Evolutionary conservation across 2,797 vertebrate genomes (phyloP), one percentile per base, ranked within the genome.

Genomic region (Acanthurus lineatus): DNA sequence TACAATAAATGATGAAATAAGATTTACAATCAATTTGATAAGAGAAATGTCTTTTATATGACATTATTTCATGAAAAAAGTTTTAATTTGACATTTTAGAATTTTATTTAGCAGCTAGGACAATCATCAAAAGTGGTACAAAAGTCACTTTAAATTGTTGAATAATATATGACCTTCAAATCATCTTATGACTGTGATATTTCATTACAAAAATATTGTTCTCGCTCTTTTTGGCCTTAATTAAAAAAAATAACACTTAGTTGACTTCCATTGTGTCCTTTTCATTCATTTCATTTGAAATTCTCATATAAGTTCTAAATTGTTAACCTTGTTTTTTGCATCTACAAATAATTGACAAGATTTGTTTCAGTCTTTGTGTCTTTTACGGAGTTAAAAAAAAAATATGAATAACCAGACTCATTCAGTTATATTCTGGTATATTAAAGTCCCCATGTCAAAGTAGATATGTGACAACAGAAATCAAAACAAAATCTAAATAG

Each of bases 391-490:
- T 45, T 28, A 57, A 11, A 58, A 20, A 52, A 70, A 35, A 12
- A 56, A 82, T 65, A 81, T 76, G 63, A 48, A 79, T 70, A 75
- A 44, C 60, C 72, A 28, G 9, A 71, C 47, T 80, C 40, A 28
- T 64, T 86, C 68, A 58, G 57, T 67, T 48, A 72, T 83, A 49
- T 66, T 77, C 73, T 52, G 69, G 56, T 17, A 19, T 28, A 32
- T 64, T 63, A 47, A 68, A 42, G 11, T 73, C 77, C 76, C 67
- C 48, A 28, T 81, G 82, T 69, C 74, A 65, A 69, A 71, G 44
- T 25, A 57, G 75, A 69, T 60, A 53, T 63, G 69, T 45, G 66
- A 75, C 20, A 45, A 69, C 71, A 53, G 48, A 61, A 60, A 73
- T 81, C 0, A 88, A 87, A 48, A 45, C 2, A 84, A 54, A 65